Evolutionary conservation across 30 jellyfish, hydroid and myxozoan species (phyloP).

Genomic region (Kudoa iwatai): DNA sequence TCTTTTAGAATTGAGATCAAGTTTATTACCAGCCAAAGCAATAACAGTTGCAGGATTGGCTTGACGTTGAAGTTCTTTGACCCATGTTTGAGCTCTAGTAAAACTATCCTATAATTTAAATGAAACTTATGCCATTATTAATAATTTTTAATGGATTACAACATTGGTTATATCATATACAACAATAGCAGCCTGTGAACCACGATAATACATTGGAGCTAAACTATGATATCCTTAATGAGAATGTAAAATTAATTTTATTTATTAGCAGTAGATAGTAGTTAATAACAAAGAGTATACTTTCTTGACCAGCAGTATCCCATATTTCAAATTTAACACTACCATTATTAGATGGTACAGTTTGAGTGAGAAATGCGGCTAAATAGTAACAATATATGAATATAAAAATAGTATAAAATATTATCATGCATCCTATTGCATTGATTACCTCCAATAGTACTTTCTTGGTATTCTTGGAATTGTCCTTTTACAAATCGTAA

Average conservation of each 20-base stretch:
- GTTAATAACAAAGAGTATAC: conserved; percentile 52
- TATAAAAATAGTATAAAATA: background rate
- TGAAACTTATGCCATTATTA: background rate
- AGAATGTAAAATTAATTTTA: conserved; percentile 4
- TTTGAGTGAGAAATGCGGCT: conserved; percentile 95
- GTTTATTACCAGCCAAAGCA: conserved; percentile 87
- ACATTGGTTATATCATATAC: conserved; percentile 85
- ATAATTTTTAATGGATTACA: conserved; percentile 11
- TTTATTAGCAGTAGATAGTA: too few relatives aligned
- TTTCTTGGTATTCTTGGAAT: conserved; percentile 77
- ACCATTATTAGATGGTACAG: conserved; percentile 85
- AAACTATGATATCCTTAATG: conserved; percentile 64
- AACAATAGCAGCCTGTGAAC: conserved; percentile 98
- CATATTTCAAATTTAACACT: conserved; percentile 91
- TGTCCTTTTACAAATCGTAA: conserved; percentile 83
- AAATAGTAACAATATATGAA: conserved; percentile 1
- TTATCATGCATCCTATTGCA: too few relatives aligned
- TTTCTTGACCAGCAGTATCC: conserved; percentile 99
- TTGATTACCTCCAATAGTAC: conserved; percentile 74
- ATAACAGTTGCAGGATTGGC: conserved; percentile 12
- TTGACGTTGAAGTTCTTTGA: conserved; percentile 4
- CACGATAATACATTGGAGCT: conserved; percentile 97
- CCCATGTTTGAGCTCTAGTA: conserved; percentile 85
- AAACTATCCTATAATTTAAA: conserved; percentile 21
- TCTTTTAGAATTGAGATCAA: conserved; percentile 68